A percentile compares a stretch with the other conserved stretches of the same genome.
Conservation (phyloP, 2,888 invertebrate species). For the Subacronicta megacephala region DNA sequence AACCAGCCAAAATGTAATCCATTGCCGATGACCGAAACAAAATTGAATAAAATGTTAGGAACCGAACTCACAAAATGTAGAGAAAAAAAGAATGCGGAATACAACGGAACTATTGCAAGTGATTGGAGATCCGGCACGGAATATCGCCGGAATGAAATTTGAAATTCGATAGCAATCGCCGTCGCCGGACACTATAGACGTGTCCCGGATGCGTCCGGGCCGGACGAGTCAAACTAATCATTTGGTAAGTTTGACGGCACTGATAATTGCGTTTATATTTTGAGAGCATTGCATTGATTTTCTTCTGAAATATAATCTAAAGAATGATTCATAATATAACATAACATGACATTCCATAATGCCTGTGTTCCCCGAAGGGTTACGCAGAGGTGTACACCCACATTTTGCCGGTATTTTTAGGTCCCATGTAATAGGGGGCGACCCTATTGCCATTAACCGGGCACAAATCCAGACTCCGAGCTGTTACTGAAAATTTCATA, state of each 20-base stretch:
- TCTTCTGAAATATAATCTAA: too few relatives aligned
- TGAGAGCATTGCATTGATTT: background rate
- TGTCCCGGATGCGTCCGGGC: slow-evolving; percentile 55
- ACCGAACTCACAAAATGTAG: slow-evolving; percentile 23
- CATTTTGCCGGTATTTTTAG: too few relatives aligned
- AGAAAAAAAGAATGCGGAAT: slow-evolving; percentile 39
- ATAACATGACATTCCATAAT: too few relatives aligned
- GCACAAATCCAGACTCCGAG: too few relatives aligned
- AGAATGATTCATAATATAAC: too few relatives aligned
- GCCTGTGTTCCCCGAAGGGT: too few relatives aligned
- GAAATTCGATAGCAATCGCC: slow-evolving; percentile 66
- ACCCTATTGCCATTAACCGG: too few relatives aligned
- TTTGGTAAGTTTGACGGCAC: slow-evolving; percentile 49
- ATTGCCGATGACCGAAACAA: slow-evolving; percentile 4
- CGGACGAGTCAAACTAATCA: slow-evolving; percentile 55
- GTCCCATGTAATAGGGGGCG: too few relatives aligned
- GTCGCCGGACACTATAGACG: slow-evolving; percentile 57
- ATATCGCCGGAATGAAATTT: slow-evolving; percentile 61
- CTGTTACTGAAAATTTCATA: too few relatives aligned
- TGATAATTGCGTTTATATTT: slow-evolving; percentile 44
- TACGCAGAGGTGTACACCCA: too few relatives aligned
- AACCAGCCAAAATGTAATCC: slow-evolving; percentile 6
- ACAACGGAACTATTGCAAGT: slow-evolving; percentile 27
- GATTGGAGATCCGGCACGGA: slow-evolving; percentile 44
- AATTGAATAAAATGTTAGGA: slow-evolving; percentile 24